Base-by-base conservation (phyloP, 2,113 vertebrate genomes). In the Leiothrix lutea region DNA sequence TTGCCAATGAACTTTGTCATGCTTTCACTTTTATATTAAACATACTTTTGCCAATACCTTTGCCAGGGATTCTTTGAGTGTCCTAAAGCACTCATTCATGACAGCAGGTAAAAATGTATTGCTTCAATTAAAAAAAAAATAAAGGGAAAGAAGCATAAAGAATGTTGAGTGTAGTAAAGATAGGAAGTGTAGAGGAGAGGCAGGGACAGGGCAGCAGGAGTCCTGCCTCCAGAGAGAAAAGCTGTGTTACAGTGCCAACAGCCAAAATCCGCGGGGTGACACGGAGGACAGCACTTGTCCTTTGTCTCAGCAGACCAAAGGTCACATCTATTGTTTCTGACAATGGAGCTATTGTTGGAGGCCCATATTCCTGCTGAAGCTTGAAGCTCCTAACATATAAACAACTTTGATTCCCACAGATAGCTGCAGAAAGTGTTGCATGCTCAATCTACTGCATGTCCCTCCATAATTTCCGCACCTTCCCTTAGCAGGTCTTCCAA, bases 371-470 rank as follows among this genome's bases (percentile, higher is more conserved):
- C 86, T 22, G n/a, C 66, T 80, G 21, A 36, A 86, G 36, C 62
- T 86, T 75, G 74, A 94, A 67, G 66, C 24, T 90, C 42, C 62
- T 57, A 70, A 38, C 33, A 15, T 2, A 10, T 56, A 61, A 94
- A 61, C 67, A 86, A 77, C 62, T 88, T 88, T 38, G 64, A 61
- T 73, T 80, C 18, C 75, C 53, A 16, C 7, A 69, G 70, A 74
- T 3, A 5, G 47, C 57, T 54, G 50, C 58, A 70, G 75, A 77
- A 93, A 79, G 8, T 0, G 0, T 47, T 82, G 62, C n/a, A 44
- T 0, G 0, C n/a, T 79, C 22, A 6, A 9, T 42, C 29, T 60
- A 29, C 42, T 28, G 8, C 57, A 56, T 1, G 0, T 20, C 14
- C 29, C 44, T 75, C 47, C 22, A 10, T 67, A 58, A 64, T 85